Conservation (phyloP, 64 coral and sea anemone species). For the Montipora efflorescens region DNA sequence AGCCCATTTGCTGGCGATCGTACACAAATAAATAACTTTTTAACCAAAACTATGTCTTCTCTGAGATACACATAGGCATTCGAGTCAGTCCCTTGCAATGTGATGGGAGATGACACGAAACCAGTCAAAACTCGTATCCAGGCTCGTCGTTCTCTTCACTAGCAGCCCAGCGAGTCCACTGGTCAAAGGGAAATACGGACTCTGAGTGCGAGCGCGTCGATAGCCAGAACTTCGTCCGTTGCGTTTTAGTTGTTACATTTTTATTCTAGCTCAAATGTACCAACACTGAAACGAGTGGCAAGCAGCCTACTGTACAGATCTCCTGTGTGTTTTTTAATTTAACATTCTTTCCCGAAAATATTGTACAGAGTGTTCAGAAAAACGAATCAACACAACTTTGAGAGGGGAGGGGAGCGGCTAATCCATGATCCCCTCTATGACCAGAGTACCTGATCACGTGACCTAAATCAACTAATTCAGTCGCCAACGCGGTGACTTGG, state of each 20-base stretch:
- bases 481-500: constrained; percentile 69
- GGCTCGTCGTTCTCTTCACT: neutral
- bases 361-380: constrained; percentile 83
- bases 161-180: neutral
- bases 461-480: constrained; percentile 77
- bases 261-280: constrained; percentile 98
- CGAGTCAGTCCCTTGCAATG: constrained; percentile 13
- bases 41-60: constrained; percentile 22
- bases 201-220: neutral
- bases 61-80: constrained; percentile 25
- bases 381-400: constrained; percentile 74
- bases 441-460: constrained; percentile 63
- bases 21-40: constrained; percentile 25
- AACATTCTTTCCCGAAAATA: constrained; percentile 76
- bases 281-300: constrained; percentile 87
- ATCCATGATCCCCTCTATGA: constrained; percentile 55
- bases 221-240: constrained; percentile 34
- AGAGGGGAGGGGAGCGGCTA: constrained; percentile 50
- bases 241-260: constrained; percentile 34
- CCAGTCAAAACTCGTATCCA: constrained; percentile 23
- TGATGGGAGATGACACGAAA: neutral
- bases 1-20: constrained; percentile 42
- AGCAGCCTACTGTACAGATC: constrained; percentile 90
- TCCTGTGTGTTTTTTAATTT: constrained; percentile 67
- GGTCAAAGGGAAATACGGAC: neutral